Conservation (phyloP, 2,797 vertebrate genomes). For the Enteromius anoplus region DNA sequence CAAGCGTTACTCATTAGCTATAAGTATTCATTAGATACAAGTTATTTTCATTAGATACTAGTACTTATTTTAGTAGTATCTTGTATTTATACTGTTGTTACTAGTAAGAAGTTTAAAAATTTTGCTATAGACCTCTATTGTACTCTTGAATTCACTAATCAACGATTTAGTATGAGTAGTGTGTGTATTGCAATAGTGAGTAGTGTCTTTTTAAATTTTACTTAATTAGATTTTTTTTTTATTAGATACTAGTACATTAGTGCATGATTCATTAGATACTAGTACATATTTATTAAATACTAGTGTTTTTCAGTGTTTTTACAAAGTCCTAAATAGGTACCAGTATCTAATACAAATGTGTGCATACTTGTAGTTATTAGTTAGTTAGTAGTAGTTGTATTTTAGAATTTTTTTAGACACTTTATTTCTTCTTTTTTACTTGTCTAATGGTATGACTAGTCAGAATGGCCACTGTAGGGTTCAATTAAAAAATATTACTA, state of each 20-base stretch:
- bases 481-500: background rate
- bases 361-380: background rate
- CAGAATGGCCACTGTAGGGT: background rate
- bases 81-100: background rate
- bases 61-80: background rate
- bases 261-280: background rate
- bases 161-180: background rate
- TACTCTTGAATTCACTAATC: background rate
- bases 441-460: background rate
- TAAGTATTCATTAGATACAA: background rate
- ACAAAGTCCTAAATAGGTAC: background rate
- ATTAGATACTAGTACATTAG: no score
- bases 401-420: background rate
- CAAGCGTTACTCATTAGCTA: background rate
- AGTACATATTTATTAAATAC: background rate
- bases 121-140: background rate
- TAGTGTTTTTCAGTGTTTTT: background rate
- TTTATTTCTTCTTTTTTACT: background rate
- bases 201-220: background rate
- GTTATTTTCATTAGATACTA: background rate
- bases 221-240: background rate
- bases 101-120: background rate
- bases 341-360: background rate
- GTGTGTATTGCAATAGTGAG: background rate
- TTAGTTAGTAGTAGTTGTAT: background rate